Base-by-base conservation (phyloP, 2,113 vertebrate genomes). In the Tachuris rubrigastra region DNA sequence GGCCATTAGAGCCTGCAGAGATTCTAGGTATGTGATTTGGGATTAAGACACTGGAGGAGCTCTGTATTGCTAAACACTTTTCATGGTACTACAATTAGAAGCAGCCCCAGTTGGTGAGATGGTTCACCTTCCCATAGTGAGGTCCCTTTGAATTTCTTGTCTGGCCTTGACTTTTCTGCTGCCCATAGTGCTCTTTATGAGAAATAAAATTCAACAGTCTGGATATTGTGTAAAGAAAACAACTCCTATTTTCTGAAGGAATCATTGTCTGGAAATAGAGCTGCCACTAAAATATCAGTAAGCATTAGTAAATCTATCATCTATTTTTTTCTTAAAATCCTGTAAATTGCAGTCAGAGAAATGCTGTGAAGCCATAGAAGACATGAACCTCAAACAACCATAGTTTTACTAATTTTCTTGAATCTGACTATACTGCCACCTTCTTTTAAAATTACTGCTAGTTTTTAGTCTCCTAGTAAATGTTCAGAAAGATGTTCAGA, bases 381-480 rank as follows among this genome's bases (percentile, higher is more conserved):
- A 33, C 20, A 37, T 16, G 59, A 88, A 85, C 24, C 30, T 60
- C 1, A 2, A 75, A 39, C 35, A 90, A 27, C 20, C 49, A 8
- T 12, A 22, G 20, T 39, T 95, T 94, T 77, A 90, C 42, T 91
- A 59, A 42, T 85, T 94, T 83, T 62, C 73, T 76, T 84, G 37
- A 60, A 58, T 37, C n/a, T 82, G 37, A 31, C 59, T 88, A 44
- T 41, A 28, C 27, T 89, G 49, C 5, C 24, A 5, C 6, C 24
- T 69, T 85, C 55, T 90, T 84, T 87, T 73, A 69, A 78, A 92
- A 80, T 87, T 84, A 59, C 42, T 81, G 33, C 47, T 69, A 76
- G 10, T 55, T 94, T 87, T 84, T 46, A 71, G 37, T 72, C 35
- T 94, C 90, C 72, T 93, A 87, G 47, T 84, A 90, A 95, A 81